Percentiles rank a stretch among this genome's conserved stretches.
These are phyloP conservation scores for Siderastrea siderea DNA, from an alignment of 92 coral and sea anemone species.

Conservation along the genomic window DNA sequence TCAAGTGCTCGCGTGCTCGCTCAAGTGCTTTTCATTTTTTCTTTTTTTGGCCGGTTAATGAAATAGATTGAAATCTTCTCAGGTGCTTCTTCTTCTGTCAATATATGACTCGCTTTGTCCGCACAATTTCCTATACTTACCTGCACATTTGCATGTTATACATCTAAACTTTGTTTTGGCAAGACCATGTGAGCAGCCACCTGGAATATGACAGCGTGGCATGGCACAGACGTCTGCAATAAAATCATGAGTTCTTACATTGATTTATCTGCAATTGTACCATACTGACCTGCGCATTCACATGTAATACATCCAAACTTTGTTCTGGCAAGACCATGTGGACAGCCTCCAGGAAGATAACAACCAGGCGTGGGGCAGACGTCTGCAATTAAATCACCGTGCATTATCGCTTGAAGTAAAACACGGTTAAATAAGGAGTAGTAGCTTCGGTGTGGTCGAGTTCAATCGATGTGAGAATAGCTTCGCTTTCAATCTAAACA, in stretches of 20 bases:
- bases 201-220: slow-evolving; percentile 17
- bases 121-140: neutral
- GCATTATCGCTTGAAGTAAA: neutral
- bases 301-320: too few species aligned
- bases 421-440: neutral
- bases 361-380: too few species aligned
- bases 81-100: neutral
- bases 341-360: too few species aligned
- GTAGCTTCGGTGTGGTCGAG: too few species aligned
- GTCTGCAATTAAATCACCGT: neutral
- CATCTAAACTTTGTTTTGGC: slow-evolving; percentile 41
- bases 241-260: neutral
- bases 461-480: too few species aligned
- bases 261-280: neutral
- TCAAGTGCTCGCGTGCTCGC: too few species aligned
- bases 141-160: slow-evolving; percentile 43
- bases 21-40: too few species aligned
- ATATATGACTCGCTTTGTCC: neutral
- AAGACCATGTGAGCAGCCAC: slow-evolving; percentile 23
- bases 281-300: too few species aligned
- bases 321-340: neutral
- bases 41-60: too few species aligned
- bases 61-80: neutral
- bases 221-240: slow-evolving; percentile 17
- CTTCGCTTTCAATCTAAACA: too few species aligned